Base-by-base conservation (phyloP, 2,113 vertebrate genomes). In the Clarias macrocephalus region DNA sequence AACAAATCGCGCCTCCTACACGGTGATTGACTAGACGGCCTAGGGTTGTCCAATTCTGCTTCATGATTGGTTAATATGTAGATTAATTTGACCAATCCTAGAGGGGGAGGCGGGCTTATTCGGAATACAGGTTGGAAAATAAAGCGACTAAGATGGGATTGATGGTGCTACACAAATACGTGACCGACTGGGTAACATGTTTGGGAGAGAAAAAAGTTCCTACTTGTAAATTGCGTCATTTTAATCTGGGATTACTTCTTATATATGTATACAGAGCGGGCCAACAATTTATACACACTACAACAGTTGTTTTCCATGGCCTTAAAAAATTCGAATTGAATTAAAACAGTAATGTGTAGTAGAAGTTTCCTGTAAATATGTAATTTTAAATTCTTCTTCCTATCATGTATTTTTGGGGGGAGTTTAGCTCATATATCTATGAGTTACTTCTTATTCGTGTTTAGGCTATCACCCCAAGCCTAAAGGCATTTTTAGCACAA, bases 81-180 rank as follows among this genome's bases (percentile, higher is more conserved):
- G 23, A 6, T 6, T 1, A 7, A 52, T 0, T 8, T 0, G 33
- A 23, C 68, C 83, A 85, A 85, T 75, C 83, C 11, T 48, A 12
- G 66, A 68, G 5, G 1, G 42, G 33, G 15, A 28, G 56, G 83
- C 2, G 83, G 33, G 25, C 23, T 73, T 56, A 19, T 11, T 15
- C 56, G 52, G 23, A 75, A 75, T 7, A 62, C 56, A 11, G 70
- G 30, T 85, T 15, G 68, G 54, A 42, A 28, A 75, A n/a, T 9
- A 81, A 81, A 3, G 23, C 1, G 10, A 10, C 5, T 75, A 88
- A 96, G 94, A 95, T 95, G 94, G 94, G 95, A 96, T 94, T 93
- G 93, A 85, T 82, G 88, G 93, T 92, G 93, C 91, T 19, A 91
- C 94, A 85, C 57, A 52, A 86, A 88, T 77, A 54, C 66, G 16